Base-by-base conservation (phyloP, 2,888 invertebrate species). In the Leucoptera coffeella region DNA sequence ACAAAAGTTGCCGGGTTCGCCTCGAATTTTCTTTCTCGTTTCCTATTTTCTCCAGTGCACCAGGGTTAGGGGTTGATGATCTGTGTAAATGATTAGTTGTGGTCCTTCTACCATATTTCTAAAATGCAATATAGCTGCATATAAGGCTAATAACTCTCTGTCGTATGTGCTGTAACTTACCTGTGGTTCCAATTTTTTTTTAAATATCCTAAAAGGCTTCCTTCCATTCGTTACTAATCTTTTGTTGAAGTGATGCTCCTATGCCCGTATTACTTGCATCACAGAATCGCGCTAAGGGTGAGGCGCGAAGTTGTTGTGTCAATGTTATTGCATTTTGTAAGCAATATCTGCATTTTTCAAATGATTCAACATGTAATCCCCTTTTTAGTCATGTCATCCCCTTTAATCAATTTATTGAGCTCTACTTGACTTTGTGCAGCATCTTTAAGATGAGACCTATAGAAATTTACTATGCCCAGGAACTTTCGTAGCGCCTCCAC, bases 201-300 rank as follows among this genome's bases (percentile, higher is more conserved):
- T 37, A 43, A 48, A 27, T 46, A 50, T 3, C 40, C 40, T 3
- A 50, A 23, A 2, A 46, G 47, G 2, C 28, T 14, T 14, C 34
- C 26, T 6, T 37, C 22, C n/a, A 35, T 28, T 1, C 30, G 17
- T n/a, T n/a, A n/a, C n/a, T n/a, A n/a, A n/a, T n/a, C n/a, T n/a
- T n/a, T 35, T 50, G 48, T 27, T 51, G 41, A 10, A 55, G 21
- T 1, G 35, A 38, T 3, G 43, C 45, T 4, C 50, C 51, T 13
- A 47, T 34, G 6, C 45, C 38, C 4, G 19, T 29, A 22, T 46
- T 38, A 2, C 47, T 51, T 3, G 50, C 50, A 29, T 50, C 45
- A 2, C 33, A 33, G 8, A 35, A 28, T 4, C 46, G 8, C 10
- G 37, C 27, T 9, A 47, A 17, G n/a, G 29, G 19, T 2, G 41